Evolutionary conservation across 2,113 vertebrate genomes (phyloP).

Genomic region (Sitta europaea): DNA sequence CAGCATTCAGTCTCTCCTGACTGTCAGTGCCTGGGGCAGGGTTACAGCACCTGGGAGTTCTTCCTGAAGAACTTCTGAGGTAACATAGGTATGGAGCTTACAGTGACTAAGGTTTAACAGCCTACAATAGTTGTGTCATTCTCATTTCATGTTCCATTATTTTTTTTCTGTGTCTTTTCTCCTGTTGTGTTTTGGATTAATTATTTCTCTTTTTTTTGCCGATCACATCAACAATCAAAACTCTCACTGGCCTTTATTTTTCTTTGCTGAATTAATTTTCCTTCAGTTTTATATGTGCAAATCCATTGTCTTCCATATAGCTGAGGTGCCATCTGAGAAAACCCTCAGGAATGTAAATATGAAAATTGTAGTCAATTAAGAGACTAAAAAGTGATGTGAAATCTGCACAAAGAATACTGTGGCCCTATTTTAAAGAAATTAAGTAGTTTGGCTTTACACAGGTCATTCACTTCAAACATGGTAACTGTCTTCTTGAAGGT

Average conservation of each 20-base stretch:
- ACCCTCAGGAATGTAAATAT: neutral
- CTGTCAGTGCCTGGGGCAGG: accelerated
- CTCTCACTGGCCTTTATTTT: neutral
- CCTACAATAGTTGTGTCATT: neutral
- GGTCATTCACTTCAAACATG: neutral
- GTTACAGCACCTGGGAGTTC: neutral
- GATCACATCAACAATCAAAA: neutral
- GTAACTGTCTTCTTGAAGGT: neutral
- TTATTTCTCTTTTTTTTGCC: neutral
- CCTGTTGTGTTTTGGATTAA: neutral
- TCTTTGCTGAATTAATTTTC: neutral
- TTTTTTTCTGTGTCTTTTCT: neutral
- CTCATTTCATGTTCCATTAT: neutral
- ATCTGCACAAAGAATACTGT: neutral
- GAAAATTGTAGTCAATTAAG: neutral
- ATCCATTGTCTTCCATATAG: neutral
- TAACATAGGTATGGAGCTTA: neutral
- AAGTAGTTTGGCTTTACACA: neutral
- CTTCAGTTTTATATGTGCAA: neutral
- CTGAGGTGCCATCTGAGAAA: neutral
- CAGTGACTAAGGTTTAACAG: neutral
- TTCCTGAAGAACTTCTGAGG: neutral
- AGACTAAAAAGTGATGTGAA: neutral
- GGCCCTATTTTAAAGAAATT: neutral
- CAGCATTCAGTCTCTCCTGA: neutral